These are phyloP conservation scores for Pollimyrus isidori DNA, from an alignment of 2,113 vertebrate genomes.

Conservation along the genomic window DNA sequence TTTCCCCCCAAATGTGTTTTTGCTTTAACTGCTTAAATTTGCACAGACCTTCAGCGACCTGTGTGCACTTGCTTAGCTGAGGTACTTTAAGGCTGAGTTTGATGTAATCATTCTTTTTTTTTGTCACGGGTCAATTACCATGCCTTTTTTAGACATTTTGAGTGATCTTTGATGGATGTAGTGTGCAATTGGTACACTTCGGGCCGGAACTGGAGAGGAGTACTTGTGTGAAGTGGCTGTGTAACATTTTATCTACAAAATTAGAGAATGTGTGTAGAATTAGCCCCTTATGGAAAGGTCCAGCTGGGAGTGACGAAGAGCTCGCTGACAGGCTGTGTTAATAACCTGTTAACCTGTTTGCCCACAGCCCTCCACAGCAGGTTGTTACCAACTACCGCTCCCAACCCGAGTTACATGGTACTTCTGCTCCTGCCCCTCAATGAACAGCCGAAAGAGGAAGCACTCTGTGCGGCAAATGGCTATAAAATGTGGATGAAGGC, in stretches of 20 bases:
- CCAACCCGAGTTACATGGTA: neutral
- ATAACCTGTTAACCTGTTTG: constrained; percentile 59
- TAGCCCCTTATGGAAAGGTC: neutral
- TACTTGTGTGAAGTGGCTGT: neutral
- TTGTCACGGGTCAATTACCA: neutral
- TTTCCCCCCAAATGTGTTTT: neutral
- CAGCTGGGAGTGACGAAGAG: neutral
- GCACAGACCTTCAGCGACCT: neutral
- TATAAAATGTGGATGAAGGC: neutral
- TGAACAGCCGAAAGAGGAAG: neutral
- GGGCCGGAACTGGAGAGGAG: neutral
- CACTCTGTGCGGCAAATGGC: neutral
- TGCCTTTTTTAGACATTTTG: neutral
- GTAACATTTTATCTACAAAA: neutral
- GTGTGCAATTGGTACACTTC: neutral
- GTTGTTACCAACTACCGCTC: constrained; percentile 15
- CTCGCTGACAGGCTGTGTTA: constrained; percentile 32
- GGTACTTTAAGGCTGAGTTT: neutral
- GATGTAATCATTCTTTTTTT: neutral
- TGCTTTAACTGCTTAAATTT: neutral
- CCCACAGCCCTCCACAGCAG: constrained; percentile 26
- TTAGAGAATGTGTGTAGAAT: neutral
- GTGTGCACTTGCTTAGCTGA: neutral
- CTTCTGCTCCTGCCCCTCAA: neutral
- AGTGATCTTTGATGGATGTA: neutral